Evolutionary conservation across 2,888 invertebrate genomes (phyloP), one percentile per base, ranked within the genome.

Genomic region (Plagodis pulveraria): DNA sequence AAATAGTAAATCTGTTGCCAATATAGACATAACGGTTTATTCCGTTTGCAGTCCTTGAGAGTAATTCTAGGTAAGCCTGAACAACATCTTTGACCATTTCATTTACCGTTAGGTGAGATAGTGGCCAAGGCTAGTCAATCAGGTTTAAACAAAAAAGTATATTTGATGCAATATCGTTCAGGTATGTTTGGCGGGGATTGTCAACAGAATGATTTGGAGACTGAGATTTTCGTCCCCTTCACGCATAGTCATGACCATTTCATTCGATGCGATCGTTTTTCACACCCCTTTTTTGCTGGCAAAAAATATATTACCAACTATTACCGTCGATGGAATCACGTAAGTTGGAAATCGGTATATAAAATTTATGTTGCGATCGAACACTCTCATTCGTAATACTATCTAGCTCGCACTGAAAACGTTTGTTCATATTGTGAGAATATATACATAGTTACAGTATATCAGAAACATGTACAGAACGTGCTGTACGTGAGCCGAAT

Each of bases 241-340:
- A 67, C 65, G 77, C 69, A 67, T 62, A 75, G 76, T 79, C 83
- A 79, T 77, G 74, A 73, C 74, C 71, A 71, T 80, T 78, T 75
- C 76, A 77, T 77, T 77, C 77, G 67, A 69, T 63, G 54, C 50
- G 60, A 66, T 62, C 67, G 68, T 71, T 77, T 77, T 78, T 78
- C 76, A 71, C 76, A 65, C 72, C 73, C 67, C 58, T 71, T 72
- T 77, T 63, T 59, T 44, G 67, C 56, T 56, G 58, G 63, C 63
- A 64, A 65, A 56, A 45, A 57, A 70, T 67, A 59, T 63, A 63
- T 69, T 64, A 69, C 55, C 66, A 50, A 58, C 66, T 62, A 72
- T 76, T 70, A 63, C 53, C 53, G 56, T 34, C 68, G 66, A 72
- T 73, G 67, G 66, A 51, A 72, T 71, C 62, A 67, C 69, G 67